Conservation (phyloP, 1,140 invertebrate genomes). For the Protaetia brevitarsis region DNA sequence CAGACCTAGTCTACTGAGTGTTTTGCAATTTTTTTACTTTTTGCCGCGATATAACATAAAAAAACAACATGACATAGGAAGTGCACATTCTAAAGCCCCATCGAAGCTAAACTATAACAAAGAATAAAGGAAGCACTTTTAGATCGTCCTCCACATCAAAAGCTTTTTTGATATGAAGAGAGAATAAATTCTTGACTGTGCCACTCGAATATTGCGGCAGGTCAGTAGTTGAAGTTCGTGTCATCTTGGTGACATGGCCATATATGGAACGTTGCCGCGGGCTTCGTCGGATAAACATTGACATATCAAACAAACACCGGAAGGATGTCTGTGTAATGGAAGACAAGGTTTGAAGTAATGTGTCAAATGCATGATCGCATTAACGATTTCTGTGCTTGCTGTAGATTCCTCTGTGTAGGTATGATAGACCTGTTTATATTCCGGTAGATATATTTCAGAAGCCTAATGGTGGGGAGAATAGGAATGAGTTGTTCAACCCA, state of each 20-base stretch:
- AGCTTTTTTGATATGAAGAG: constrained; percentile 6
- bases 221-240: constrained; percentile 9
- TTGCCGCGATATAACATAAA: too few relatives aligned
- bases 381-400: too few relatives aligned
- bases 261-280: neutral
- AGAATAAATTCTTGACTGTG: neutral
- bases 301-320: constrained; percentile 16
- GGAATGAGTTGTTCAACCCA: too few relatives aligned
- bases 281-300: constrained; percentile 9
- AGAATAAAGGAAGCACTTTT: constrained; percentile 11
- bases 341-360: constrained; percentile 1
- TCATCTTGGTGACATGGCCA: constrained; percentile 13
- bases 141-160: constrained; percentile 1
- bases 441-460: too few relatives aligned
- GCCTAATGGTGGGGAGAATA: too few relatives aligned
- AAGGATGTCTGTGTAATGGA: neutral
- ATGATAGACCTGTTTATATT: too few relatives aligned
- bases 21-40: too few relatives aligned
- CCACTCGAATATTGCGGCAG: constrained; percentile 10
- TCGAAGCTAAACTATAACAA: neutral
- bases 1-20: too few relatives aligned
- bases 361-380: neutral
- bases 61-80: too few relatives aligned
- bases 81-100: too few relatives aligned
- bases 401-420: too few relatives aligned